A percentile compares a stretch with the other conserved stretches of the same genome.
phyloP scores from a whole-genome alignment of 2,888 invertebrate genomes.

The Abrostola tripartita region DNA sequence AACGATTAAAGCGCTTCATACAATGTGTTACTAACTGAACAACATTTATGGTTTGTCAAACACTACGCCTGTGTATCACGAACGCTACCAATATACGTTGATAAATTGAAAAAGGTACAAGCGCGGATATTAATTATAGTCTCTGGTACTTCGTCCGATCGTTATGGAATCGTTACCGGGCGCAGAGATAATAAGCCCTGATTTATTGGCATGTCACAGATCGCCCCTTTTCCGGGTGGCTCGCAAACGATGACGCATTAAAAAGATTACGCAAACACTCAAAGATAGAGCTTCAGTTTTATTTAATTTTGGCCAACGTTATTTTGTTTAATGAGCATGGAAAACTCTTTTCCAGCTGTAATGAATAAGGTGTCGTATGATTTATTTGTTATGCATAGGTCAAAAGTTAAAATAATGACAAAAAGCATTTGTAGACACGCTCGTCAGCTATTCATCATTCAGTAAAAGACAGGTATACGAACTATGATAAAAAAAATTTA shows the following conservation, averaged over 20 bases:
- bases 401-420: too few relatives aligned
- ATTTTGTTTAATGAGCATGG: slow-evolving; percentile 11
- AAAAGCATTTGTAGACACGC: too few relatives aligned
- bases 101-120: slow-evolving; percentile 72
- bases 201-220: slow-evolving; percentile 61
- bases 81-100: slow-evolving; percentile 57
- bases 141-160: slow-evolving; percentile 49
- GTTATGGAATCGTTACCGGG: slow-evolving; percentile 57
- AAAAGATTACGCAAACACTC: slow-evolving; percentile 47
- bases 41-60: slow-evolving; percentile 32
- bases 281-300: slow-evolving; percentile 17
- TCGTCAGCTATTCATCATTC: too few relatives aligned
- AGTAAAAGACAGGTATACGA: too few relatives aligned
- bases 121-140: slow-evolving; percentile 71
- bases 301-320: slow-evolving; percentile 23
- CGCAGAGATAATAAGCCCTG: slow-evolving; percentile 64
- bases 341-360: too few relatives aligned
- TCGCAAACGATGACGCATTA: slow-evolving; percentile 53
- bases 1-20: background rate
- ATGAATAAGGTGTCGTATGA: too few relatives aligned
- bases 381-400: too few relatives aligned
- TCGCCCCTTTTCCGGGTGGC: slow-evolving; percentile 59
- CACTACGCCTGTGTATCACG: slow-evolving; percentile 37
- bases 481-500: too few relatives aligned
- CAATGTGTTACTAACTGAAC: slow-evolving; percentile 1